phyloP scores from a whole-genome alignment of 2,888 invertebrate genomes.

The Nasonovia ribisnigri region DNA sequence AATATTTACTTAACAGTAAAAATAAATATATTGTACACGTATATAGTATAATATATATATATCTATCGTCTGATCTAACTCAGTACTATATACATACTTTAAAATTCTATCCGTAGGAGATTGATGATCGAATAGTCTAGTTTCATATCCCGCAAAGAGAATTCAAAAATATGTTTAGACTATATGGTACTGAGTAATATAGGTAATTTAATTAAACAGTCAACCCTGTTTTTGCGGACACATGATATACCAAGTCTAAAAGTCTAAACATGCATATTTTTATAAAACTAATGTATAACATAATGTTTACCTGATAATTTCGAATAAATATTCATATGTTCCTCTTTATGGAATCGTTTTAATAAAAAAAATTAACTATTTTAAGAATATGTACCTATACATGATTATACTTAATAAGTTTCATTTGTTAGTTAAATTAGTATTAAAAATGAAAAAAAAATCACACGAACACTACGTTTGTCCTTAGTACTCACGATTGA shows the following conservation, averaged over 20 bases:
- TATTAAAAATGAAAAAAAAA: slow-evolving; percentile 1
- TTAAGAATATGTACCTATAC: background rate
- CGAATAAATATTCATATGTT: background rate
- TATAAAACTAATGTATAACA: background rate
- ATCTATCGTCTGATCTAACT: too few relatives aligned
- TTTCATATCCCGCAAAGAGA: too few relatives aligned
- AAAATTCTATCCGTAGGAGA: too few relatives aligned
- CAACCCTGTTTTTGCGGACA: too few relatives aligned
- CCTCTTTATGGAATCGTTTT: background rate
- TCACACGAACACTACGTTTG: slow-evolving; percentile 21
- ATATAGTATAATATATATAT: too few relatives aligned
- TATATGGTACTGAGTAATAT: too few relatives aligned
- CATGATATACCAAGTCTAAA: too few relatives aligned
- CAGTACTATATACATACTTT: too few relatives aligned
- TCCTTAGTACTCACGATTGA: slow-evolving; percentile 76
- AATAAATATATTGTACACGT: background rate
- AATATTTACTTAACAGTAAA: background rate
- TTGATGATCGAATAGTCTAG: too few relatives aligned
- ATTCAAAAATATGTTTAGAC: too few relatives aligned
- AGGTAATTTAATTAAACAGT: too few relatives aligned
- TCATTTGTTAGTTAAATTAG: slow-evolving; percentile 43
- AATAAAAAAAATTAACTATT: background rate
- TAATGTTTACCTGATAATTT: slow-evolving; percentile 29
- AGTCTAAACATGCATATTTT: background rate
- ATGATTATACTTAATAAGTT: background rate